Evolutionary conservation across 2,113 vertebrate species (phyloP), one percentile per base, ranked within the genome.

Genomic region (Vulpes lagopus): DNA sequence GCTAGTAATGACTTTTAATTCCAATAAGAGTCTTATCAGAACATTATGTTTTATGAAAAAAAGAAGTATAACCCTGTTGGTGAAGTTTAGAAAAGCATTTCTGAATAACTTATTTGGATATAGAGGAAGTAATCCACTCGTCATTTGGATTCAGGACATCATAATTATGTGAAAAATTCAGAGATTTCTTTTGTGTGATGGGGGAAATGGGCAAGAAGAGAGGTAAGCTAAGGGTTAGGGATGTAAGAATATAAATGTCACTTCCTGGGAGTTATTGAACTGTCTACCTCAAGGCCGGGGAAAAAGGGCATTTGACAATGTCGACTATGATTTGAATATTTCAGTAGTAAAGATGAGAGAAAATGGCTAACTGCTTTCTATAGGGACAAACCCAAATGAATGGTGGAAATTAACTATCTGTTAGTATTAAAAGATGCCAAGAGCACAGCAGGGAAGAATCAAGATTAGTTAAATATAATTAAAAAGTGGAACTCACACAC

Each of bases 391-490:
- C 30, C 22, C 69, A 87, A 84, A 76, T 6, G 14, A 69, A 94
- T 19, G n/a, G 22, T 88, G 19, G 76, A 78, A 73, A 89, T 88
- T 65, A 93, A 71, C 43, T 93, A 43, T 65, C 69, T 96, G 51
- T 95, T 82, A 73, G 15, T 83, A 69, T 62, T 67, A 7, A 76
- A 67, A 94, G 53, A 94, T 96, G 83, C 86, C 76, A 92, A 49
- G 7, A 38, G 64, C 74, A 95, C 83, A 97, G 94, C 92, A 51
- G 83, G 87, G 83, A 9, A 92, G 64, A 97, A 92, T 35, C 27
- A 57, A 73, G 64, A 93, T 93, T 73, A 83, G 93, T 65, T 74
- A 97, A 89, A 79, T 43, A 79, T 11, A 64, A 43, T 93, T 74
- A 65, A 83, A 62, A 8, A 93, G 19, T 90, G 69, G 83, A 78